Evolutionary conservation across 2,113 vertebrate genomes (phyloP), one percentile per base, ranked within the genome.

Genomic region (Potamarius usumacintae): DNA sequence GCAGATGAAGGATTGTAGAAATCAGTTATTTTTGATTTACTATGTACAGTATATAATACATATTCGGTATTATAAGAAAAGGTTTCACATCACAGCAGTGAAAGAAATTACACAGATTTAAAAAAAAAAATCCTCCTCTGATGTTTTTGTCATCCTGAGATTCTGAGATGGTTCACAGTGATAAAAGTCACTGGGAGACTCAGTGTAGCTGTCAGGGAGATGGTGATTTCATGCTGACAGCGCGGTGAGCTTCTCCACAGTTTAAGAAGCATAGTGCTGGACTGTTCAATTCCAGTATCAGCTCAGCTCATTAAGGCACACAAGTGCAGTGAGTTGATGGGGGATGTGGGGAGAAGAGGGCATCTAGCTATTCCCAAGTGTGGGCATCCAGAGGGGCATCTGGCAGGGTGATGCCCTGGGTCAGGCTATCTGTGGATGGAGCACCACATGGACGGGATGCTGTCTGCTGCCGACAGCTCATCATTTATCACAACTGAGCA

Each of bases 401-500:
- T 95, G 94, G 94, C 92, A 86, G 92, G 88, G 88, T 91, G 90
- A 89, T 89, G 89, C 92, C 92, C 89, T n/a, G 77, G 94, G 95
- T 95, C 94, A 95, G 92, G 85, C 92, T 93, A 93, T 95, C 93
- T 94, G 93, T 94, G 90, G 92, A 92, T 89, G 90, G 93, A 93
- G 92, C 92, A 93, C 89, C 88, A 93, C 94, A 93, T 94, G 94
- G 94, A 95, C 92, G 94, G 94, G 94, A 95, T 94, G 91, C 93
- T 95, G 95, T 96, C 95, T 94, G 92, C 92, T 87, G 90, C 93
- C 95, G 94, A 93, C 95, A 95, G 94, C 92, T 93, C 92, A 94
- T 96, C 95, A 95, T 96, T 94, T 95, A 95, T 96, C 95, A 96
- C 92, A 92, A 93, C 92, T 94, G 94, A 95, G 92, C 94, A 94